Conservation (phyloP, 2,888 invertebrate species). For the Fragum sueziense region DNA sequence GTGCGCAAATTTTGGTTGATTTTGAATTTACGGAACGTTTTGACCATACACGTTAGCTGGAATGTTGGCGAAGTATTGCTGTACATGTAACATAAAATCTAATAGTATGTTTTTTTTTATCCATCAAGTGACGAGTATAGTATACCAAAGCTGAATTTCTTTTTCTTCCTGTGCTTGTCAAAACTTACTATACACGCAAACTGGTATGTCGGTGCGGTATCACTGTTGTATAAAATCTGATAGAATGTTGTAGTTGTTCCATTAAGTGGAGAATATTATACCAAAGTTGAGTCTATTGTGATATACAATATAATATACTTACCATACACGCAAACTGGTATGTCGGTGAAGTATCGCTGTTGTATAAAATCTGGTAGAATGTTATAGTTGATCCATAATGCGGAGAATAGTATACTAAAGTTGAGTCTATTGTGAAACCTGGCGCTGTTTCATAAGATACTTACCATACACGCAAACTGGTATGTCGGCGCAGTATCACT, state of each 20-base stretch:
- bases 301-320: too few species aligned
- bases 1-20: too few species aligned
- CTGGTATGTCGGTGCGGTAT: conserved; percentile 3
- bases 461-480: too few species aligned
- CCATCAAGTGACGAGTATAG: conserved; percentile 18
- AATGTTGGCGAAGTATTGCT: conserved; percentile 21
- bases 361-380: conserved; percentile 52
- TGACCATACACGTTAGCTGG: conserved; percentile 31
- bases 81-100: conserved; percentile 48
- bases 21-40: too few species aligned
- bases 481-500: too few species aligned
- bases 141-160: too few species aligned
- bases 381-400: conserved; percentile 17
- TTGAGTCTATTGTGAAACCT: too few species aligned
- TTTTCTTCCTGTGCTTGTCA: background rate
- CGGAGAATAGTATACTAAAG: conserved; percentile 22
- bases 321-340: conserved; percentile 32
- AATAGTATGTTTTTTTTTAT: conserved; percentile 33
- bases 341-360: conserved; percentile 20
- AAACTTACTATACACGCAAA: conserved; percentile 21
- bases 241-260: conserved; percentile 33
- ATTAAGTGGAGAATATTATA: conserved; percentile 14
- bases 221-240: conserved; percentile 48
- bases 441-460: too few species aligned
- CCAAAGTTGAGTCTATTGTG: too few species aligned